A percentile compares a stretch with the other conserved stretches of the same genome.
phyloP scores from a whole-genome alignment of 1,140 invertebrate genomes.

The Brachionus paranguensis region DNA sequence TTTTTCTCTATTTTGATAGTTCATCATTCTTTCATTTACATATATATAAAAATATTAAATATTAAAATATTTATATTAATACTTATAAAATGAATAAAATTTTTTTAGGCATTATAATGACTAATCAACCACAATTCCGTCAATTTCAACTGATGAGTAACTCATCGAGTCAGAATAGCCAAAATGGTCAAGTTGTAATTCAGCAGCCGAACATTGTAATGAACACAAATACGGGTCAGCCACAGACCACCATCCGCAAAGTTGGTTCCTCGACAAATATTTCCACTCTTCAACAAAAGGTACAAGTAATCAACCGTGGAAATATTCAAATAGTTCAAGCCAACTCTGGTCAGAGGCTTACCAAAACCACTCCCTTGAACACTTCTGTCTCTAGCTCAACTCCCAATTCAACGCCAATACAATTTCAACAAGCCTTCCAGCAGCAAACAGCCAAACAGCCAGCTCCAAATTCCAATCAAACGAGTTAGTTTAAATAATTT shows the following conservation, averaged over 20 bases:
- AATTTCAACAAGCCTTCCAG: constrained; percentile 30
- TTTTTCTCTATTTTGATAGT: too few species aligned
- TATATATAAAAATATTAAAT: too few species aligned
- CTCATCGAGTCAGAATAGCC: neutral
- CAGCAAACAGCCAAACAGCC: constrained; percentile 14
- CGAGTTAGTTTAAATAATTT: constrained; percentile 10
- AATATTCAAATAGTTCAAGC: constrained; percentile 28
- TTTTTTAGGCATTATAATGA: neutral
- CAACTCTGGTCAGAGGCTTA: neutral
- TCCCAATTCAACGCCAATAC: neutral
- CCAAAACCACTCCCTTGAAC: neutral
- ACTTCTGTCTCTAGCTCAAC: neutral
- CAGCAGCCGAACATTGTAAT: neutral
- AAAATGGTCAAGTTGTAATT: neutral
- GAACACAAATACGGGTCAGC: neutral
- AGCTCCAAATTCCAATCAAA: neutral
- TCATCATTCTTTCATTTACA: too few species aligned
- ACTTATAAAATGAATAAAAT: too few species aligned
- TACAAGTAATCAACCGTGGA: constrained; percentile 8
- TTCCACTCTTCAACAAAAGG: constrained; percentile 23
- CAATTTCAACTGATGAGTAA: constrained; percentile 37
- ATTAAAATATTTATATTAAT: too few species aligned
- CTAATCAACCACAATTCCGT: constrained; percentile 7
- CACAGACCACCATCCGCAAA: constrained; percentile 30
- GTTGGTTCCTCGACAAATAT: constrained; percentile 28